phyloP scores from a whole-genome alignment of 2,797 vertebrate genomes.

The Dallia pectoralis region DNA sequence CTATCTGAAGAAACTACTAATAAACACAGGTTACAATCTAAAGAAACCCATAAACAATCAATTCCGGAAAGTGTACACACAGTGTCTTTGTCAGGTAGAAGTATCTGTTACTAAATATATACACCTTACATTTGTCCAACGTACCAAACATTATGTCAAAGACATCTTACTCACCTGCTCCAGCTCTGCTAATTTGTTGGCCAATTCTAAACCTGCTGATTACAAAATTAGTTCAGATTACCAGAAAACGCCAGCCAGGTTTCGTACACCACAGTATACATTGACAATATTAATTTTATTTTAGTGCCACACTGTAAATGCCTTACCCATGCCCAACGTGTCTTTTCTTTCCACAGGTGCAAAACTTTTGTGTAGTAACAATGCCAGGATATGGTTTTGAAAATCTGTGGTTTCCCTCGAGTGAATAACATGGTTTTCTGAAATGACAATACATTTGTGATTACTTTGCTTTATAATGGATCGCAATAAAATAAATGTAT shows the following conservation, averaged over 20 bases:
- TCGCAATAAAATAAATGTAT: no score
- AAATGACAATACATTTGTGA: conserved; percentile 24
- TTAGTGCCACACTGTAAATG: background rate
- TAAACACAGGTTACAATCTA: no score
- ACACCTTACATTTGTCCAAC: no score
- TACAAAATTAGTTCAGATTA: conserved; percentile 19
- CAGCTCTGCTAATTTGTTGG: conserved; percentile 62
- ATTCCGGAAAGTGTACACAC: background rate
- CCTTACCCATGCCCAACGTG: conserved; percentile 68
- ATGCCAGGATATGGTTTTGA: conserved; percentile 68
- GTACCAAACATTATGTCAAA: background rate
- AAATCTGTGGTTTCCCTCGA: conserved; percentile 59
- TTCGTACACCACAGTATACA: background rate
- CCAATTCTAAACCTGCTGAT: conserved; percentile 62
- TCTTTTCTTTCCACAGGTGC: conserved; percentile 57
- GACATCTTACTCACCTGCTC: conserved; percentile 62
- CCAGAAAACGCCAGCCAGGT: background rate
- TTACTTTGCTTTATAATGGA: background rate
- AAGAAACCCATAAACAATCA: no score
- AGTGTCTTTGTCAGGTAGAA: background rate
- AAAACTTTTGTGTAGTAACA: conserved; percentile 68
- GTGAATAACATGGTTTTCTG: conserved; percentile 64
- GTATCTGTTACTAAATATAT: background rate
- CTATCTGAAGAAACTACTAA: no score
- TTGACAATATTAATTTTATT: background rate